Evolutionary conservation across 2,797 vertebrate genomes (phyloP).

Genomic region (Dermochelys coriacea): DNA sequence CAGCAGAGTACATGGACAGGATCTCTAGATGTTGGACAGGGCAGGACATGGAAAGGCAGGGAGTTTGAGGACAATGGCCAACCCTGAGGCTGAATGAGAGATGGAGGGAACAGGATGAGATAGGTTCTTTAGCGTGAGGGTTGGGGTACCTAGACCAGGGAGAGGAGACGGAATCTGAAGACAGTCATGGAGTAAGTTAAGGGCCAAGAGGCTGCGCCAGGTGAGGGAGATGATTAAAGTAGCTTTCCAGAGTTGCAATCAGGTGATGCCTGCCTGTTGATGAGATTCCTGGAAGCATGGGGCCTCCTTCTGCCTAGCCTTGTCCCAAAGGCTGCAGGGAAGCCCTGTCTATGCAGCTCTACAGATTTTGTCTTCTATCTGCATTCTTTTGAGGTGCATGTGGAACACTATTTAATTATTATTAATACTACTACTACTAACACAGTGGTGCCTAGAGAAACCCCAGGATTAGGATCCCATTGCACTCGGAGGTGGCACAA

Average conservation of each 20-base stretch:
- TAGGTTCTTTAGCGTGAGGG: neutral
- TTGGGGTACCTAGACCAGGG: neutral
- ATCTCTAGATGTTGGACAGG: neutral
- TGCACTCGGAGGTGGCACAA: rapidly evolving
- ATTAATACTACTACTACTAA: too few relatives aligned
- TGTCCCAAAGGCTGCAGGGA: too few relatives aligned
- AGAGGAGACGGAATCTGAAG: too few relatives aligned
- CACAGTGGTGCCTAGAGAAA: too few relatives aligned
- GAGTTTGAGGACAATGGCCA: neutral
- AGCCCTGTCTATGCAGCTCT: neutral
- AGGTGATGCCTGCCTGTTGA: neutral
- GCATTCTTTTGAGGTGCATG: neutral
- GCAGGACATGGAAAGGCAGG: neutral
- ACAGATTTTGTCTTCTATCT: neutral
- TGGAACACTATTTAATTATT: neutral
- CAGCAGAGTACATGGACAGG: neutral
- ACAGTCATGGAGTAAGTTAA: neutral
- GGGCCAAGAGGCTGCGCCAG: neutral
- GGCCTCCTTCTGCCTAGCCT: neutral
- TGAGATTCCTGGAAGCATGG: neutral
- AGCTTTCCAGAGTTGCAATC: neutral
- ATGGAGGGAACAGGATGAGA: neutral
- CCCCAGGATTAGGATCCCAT: too few relatives aligned
- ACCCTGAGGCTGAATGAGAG: too few relatives aligned
- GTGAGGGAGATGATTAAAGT: neutral